These are phyloP conservation scores for Hemitrygon akajei DNA, from an alignment of 2,797 vertebrate species.

Conservation along the genomic window DNA sequence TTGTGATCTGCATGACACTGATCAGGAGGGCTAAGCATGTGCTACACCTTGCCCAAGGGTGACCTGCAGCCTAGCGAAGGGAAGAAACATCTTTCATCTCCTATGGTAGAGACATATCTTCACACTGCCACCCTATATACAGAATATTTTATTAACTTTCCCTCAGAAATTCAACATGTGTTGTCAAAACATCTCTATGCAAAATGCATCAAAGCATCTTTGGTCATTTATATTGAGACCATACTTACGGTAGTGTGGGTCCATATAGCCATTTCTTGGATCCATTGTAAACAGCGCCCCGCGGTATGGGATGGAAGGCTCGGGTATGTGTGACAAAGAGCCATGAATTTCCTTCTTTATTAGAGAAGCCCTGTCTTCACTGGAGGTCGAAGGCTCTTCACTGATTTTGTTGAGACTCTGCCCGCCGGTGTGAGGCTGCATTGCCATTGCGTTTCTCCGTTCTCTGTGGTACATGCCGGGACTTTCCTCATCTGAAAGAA, in stretches of 20 bases:
- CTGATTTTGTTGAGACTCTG: conserved; percentile 69
- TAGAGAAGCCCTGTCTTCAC: conserved; percentile 82
- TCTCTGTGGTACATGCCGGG: conserved; percentile 85
- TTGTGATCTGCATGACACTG: too few species aligned
- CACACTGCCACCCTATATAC: too few species aligned
- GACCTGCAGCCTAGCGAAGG: too few species aligned
- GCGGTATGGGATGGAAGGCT: conserved; percentile 82
- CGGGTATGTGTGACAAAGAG: conserved; percentile 79
- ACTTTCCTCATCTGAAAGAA: conserved; percentile 80
- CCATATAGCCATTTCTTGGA: conserved; percentile 85
- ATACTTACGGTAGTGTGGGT: conserved; percentile 84
- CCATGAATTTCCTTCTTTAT: conserved; percentile 94
- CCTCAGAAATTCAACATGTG: too few species aligned
- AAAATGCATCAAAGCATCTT: background rate
- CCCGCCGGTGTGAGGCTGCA: conserved; percentile 67
- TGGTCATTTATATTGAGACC: background rate
- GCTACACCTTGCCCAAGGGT: too few species aligned
- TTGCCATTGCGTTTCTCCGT: conserved; percentile 83
- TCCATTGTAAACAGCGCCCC: conserved; percentile 91
- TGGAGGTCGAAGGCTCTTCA: conserved; percentile 91
- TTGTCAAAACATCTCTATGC: background rate
- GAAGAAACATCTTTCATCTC: too few species aligned
- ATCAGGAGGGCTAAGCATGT: too few species aligned
- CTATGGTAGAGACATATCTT: too few species aligned
- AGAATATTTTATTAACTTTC: too few species aligned